A percentile compares a stretch with the other conserved stretches of the same genome.
phyloP scores from a whole-genome alignment of 2,888 invertebrate species.

The Tenthredo notha region DNA sequence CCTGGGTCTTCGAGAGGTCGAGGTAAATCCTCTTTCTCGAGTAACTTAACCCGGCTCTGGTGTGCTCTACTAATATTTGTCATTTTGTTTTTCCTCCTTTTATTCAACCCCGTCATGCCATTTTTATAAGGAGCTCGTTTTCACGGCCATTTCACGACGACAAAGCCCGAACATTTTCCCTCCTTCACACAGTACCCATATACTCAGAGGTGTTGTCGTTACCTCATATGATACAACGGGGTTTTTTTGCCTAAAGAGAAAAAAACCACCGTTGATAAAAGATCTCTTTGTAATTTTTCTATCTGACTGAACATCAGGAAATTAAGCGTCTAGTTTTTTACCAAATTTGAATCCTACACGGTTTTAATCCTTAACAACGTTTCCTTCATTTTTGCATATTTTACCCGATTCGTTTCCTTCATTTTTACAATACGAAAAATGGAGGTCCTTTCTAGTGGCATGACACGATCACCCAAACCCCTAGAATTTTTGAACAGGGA shows the following conservation, averaged over 20 bases:
- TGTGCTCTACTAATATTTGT: conserved; percentile 45
- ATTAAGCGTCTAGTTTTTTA: neutral
- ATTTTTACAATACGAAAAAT: neutral
- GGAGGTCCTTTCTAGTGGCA: neutral
- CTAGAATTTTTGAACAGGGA: neutral
- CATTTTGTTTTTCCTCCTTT: conserved; percentile 15
- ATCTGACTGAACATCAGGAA: neutral
- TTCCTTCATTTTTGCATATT: neutral
- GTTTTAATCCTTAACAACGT: too few relatives aligned
- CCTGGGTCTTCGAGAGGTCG: neutral
- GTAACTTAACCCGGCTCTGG: conserved; percentile 24
- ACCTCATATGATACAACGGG: neutral
- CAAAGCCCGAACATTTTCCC: conserved; percentile 24
- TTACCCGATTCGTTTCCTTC: neutral
- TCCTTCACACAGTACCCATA: neutral
- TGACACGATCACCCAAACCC: neutral
- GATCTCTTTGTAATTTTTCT: neutral
- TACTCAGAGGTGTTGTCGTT: neutral
- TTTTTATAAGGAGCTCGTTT: conserved; percentile 37
- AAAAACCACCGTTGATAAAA: conserved; percentile 10
- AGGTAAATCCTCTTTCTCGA: neutral
- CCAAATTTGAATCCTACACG: too few relatives aligned
- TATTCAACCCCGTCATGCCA: neutral
- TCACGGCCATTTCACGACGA: conserved; percentile 32
- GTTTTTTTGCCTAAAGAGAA: neutral